phyloP scores from a whole-genome alignment of 2,113 vertebrate genomes.

The Pseudopodoces humilis region DNA sequence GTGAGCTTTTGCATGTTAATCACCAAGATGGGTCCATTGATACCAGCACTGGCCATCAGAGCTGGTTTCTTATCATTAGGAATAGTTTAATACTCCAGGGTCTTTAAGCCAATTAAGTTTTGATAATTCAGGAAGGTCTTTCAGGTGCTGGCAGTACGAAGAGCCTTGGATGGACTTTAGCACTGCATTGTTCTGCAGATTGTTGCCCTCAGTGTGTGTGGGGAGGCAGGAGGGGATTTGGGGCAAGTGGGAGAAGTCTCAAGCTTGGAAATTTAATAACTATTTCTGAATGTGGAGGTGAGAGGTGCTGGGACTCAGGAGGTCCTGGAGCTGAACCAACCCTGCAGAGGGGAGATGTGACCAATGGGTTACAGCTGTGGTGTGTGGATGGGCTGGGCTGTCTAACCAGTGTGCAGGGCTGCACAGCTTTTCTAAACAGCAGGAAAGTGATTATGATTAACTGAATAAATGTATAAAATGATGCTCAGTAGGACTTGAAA shows the following conservation, averaged over 20 bases:
- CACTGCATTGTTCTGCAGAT: rapidly evolving
- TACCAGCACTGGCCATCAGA: background rate
- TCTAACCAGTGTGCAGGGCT: background rate
- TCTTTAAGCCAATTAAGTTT: background rate
- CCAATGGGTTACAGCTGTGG: rapidly evolving
- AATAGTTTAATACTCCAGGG: background rate
- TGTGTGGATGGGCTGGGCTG: background rate
- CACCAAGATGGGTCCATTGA: background rate
- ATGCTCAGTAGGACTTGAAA: background rate
- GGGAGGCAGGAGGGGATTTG: rapidly evolving
- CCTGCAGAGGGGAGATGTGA: background rate
- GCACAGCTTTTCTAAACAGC: background rate
- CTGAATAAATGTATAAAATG: background rate
- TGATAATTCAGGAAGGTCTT: background rate
- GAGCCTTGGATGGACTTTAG: background rate
- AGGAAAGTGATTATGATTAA: background rate
- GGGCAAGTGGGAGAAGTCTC: background rate
- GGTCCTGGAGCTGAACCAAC: background rate
- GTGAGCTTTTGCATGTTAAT: background rate
- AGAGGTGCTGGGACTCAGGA: background rate
- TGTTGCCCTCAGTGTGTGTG: rapidly evolving
- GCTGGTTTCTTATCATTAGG: background rate
- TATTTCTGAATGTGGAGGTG: background rate
- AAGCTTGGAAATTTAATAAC: background rate
- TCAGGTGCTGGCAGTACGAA: background rate